Evolutionary conservation across 2,113 vertebrate genomes (phyloP).

Genomic region (Scatophagus argus): DNA sequence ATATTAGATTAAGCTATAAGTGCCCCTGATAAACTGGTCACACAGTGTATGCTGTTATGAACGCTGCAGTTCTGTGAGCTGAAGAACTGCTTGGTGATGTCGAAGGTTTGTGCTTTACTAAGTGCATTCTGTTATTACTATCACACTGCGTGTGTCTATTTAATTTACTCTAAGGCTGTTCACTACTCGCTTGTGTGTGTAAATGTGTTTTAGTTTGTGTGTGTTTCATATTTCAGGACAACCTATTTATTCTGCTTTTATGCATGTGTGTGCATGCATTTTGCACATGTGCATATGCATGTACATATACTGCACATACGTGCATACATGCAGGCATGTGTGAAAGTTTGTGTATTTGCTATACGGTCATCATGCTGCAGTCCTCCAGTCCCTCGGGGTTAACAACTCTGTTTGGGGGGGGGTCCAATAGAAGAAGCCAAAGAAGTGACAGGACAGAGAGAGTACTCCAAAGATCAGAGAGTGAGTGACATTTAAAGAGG

Average conservation of each 20-base stretch:
- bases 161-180: constrained; percentile 22
- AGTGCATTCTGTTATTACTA: background rate
- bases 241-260: constrained; percentile 24
- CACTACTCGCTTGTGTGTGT: constrained; percentile 20
- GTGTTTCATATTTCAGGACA: constrained; percentile 23
- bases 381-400: constrained; percentile 47
- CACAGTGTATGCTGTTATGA: background rate
- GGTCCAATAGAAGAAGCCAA: constrained; percentile 35
- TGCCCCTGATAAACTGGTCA: background rate
- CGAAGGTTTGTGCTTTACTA: constrained; percentile 25
- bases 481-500: constrained; percentile 43
- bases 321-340: background rate
- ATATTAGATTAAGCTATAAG: background rate
- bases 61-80: background rate
- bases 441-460: constrained; percentile 16
- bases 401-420: too few relatives aligned
- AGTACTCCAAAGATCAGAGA: constrained; percentile 40
- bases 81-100: background rate
- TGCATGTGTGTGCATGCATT: background rate
- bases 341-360: constrained; percentile 30
- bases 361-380: constrained; percentile 39
- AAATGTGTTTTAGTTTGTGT: constrained; percentile 10
- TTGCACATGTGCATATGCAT: constrained; percentile 3
- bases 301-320: too few relatives aligned
- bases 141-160: constrained; percentile 12